A percentile compares a stretch with the other conserved stretches of the same genome.
phyloP scores from a whole-genome alignment of 2,888 invertebrate genomes.

The Sesia bembeciformis region DNA sequence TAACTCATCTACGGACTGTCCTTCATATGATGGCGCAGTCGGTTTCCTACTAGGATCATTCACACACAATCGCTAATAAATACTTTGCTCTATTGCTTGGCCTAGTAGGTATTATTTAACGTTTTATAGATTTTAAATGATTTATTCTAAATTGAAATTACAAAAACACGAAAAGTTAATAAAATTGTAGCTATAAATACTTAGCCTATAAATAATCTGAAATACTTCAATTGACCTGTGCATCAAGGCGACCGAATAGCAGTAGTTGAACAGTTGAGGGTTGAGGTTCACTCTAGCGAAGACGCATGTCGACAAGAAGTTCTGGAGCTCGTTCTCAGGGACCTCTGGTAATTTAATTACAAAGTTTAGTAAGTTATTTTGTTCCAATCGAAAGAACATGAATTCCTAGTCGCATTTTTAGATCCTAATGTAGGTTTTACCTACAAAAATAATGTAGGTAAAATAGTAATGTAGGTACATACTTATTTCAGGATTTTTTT shows the following conservation, averaged over 20 bases:
- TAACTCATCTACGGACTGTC: no score
- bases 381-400: no score
- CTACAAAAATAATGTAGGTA: not conserved
- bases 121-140: not conserved
- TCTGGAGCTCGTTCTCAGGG: slow-evolving; percentile 64
- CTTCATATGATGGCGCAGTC: no score
- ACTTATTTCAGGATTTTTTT: not conserved
- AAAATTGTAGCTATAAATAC: not conserved
- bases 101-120: no score
- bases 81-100: no score
- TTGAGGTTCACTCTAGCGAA: slow-evolving; percentile 84
- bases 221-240: slow-evolving; percentile 67
- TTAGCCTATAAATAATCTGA: slow-evolving; percentile 1
- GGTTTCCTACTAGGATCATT: no score
- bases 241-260: slow-evolving; percentile 82
- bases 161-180: slow-evolving; percentile 5
- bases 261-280: slow-evolving; percentile 87
- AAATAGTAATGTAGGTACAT: not conserved
- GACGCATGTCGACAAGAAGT: slow-evolving; percentile 80
- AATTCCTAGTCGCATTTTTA: no score
- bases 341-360: slow-evolving; percentile 26
- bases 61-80: no score
- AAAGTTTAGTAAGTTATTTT: no score
- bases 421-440: no score
- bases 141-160: not conserved